Evolutionary conservation across 2,797 vertebrate genomes (phyloP), one percentile per base, ranked within the genome.

Genomic region (Eulemur rubriventer): DNA sequence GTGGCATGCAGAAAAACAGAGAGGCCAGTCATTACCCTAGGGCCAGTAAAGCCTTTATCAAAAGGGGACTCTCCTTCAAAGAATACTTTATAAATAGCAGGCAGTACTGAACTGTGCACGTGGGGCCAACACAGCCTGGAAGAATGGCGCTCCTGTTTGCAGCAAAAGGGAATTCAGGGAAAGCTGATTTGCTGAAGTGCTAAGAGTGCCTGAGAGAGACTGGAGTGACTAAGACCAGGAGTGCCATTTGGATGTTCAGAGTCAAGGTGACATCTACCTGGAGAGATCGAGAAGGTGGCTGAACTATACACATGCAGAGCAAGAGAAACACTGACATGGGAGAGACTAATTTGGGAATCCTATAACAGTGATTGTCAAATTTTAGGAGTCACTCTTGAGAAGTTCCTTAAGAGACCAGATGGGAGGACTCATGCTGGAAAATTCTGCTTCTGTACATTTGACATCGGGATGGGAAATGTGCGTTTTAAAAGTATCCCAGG

Each of bases 1-100:
- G 55, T 76, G 96, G 63, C 72, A 48, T 83, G 86, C 89, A 91
- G 95, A 93, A 48, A 70, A 70, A 59, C 24, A 63, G 87, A 87
- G 33, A 82, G 55, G 87, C 57, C 63, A 72, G 69, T 97, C 78
- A 63, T 76, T 69, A 88, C 85, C 94, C 28, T 35, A 1, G 94
- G 0, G 0, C 52, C 96, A 41, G 20, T 43, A 93, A 94, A 88
- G 38, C 78, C 76, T 96, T 97, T 94, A 92, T 96, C 48, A 79
- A 43, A 20, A 97, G 89, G n/a, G 43, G 18, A 55, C 61, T 91
- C 38, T 69, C 3, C 12, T 85, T 90, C 35, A 76, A 38, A 43
- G 95, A 94, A 6, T 0, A 30, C 67, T 35, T 57, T 50, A 35
- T 76, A 79, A 83, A 38, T 67, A 88, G 48, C 43, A 22, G 2